Evolutionary conservation across 1,140 invertebrate species (phyloP).

Genomic region (Drosophila kikkawai): DNA sequence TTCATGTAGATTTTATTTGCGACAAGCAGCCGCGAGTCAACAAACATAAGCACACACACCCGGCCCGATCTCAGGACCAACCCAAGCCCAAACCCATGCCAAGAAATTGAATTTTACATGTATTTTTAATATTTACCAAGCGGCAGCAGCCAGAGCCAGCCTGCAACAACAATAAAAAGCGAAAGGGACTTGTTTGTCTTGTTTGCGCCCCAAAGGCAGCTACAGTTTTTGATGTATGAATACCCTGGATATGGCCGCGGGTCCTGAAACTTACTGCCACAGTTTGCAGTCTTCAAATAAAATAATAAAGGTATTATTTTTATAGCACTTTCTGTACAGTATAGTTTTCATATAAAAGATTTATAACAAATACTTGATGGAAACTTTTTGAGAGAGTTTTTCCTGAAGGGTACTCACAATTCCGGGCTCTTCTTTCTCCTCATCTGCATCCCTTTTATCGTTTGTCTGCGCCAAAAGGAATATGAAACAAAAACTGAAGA

Average conservation of each 20-base stretch:
- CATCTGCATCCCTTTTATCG: conserved; percentile 47
- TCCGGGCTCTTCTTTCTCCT: background rate
- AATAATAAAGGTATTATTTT: background rate
- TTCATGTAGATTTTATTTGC: conserved; percentile 82
- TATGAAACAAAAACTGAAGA: conserved; percentile 30
- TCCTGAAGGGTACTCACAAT: conserved; percentile 1
- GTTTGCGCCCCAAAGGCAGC: conserved; percentile 51
- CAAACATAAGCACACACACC: conserved; percentile 58
- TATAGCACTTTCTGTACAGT: background rate
- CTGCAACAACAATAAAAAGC: conserved; percentile 49
- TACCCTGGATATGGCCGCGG: conserved; percentile 29
- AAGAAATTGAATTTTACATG: conserved; percentile 82
- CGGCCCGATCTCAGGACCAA: background rate
- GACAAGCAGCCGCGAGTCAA: conserved; percentile 77
- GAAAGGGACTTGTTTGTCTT: conserved; percentile 52
- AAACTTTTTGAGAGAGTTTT: background rate
- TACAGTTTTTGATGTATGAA: conserved; percentile 56
- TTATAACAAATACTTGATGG: background rate
- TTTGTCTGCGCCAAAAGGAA: conserved; percentile 25
- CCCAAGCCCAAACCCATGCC: conserved; percentile 37
- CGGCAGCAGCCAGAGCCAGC: conserved; percentile 27
- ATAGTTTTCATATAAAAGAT: background rate
- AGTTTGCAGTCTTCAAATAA: conserved; percentile 2
- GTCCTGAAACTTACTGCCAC: conserved; percentile 13
- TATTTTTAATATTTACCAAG: conserved; percentile 78